Evolutionary conservation across 2,888 invertebrate species (phyloP).

Genomic region (Tigriopus californicus): DNA sequence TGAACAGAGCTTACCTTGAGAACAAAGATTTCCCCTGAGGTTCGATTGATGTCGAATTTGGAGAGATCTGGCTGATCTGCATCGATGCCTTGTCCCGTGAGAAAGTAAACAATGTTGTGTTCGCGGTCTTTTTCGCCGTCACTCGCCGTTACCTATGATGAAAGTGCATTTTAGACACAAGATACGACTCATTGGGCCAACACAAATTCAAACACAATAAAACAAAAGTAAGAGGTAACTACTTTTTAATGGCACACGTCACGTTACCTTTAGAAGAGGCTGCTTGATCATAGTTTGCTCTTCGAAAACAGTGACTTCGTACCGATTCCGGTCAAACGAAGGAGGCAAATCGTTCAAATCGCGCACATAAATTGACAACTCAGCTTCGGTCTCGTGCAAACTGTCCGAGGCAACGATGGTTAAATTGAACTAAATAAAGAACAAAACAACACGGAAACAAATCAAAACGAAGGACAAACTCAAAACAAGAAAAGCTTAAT

Average conservation of each 20-base stretch:
- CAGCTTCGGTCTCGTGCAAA: constrained; percentile 68
- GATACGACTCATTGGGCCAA: no score
- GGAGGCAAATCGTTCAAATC: constrained; percentile 83
- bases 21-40: constrained; percentile 85
- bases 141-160: constrained; percentile 68
- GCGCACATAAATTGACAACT: constrained; percentile 51
- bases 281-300: constrained; percentile 38
- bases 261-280: constrained; percentile 28
- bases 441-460: constrained; percentile 19
- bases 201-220: background rate
- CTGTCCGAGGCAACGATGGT: constrained; percentile 75
- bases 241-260: constrained; percentile 14
- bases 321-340: constrained; percentile 48
- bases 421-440: constrained; percentile 49
- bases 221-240: constrained; percentile 4
- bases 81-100: constrained; percentile 87
- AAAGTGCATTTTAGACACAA: background rate
- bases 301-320: constrained; percentile 52
- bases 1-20: constrained; percentile 48
- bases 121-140: constrained; percentile 89
- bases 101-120: constrained; percentile 84
- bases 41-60: constrained; percentile 89
- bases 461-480: constrained; percentile 17
- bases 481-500: constrained; percentile 14
- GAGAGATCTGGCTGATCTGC: constrained; percentile 84